Evolutionary conservation across 2,888 invertebrate genomes (phyloP).

Genomic region (Hyles lineata): DNA sequence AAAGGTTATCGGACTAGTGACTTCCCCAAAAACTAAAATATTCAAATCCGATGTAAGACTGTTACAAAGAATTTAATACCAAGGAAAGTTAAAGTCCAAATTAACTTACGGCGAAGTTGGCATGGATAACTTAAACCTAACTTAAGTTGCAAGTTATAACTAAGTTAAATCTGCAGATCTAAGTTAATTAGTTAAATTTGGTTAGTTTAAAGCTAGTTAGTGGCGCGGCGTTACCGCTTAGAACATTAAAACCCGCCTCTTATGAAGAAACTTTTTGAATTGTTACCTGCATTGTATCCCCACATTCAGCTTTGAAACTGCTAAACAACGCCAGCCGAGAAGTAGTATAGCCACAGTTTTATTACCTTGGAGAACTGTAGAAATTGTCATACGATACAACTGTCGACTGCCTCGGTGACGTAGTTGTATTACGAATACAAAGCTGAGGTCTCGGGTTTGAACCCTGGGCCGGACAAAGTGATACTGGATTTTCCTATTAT

Average conservation of each 20-base stretch:
- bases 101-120: constrained; percentile 9
- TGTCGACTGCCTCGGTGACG: too few relatives aligned
- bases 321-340: neutral
- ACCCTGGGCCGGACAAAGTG: too few relatives aligned
- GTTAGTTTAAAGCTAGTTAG: constrained; percentile 22
- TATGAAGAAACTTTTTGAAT: constrained; percentile 1
- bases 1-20: too few relatives aligned
- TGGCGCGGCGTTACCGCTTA: neutral
- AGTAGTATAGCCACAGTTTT: neutral
- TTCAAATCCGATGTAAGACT: neutral
- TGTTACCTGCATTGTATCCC: constrained; percentile 10
- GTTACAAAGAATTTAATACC: neutral
- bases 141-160: constrained; percentile 23
- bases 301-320: neutral
- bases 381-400: too few relatives aligned
- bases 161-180: constrained; percentile 17
- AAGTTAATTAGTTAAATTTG: constrained; percentile 19
- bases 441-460: too few relatives aligned
- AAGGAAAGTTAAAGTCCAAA: constrained; percentile 4
- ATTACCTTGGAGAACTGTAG: too few relatives aligned
- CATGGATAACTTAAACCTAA: constrained; percentile 13
- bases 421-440: too few relatives aligned
- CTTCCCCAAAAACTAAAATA: too few relatives aligned
- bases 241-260: neutral
- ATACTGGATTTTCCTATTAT: too few relatives aligned